Conservation (phyloP, 1,140 invertebrate species). For the Tribolium madens region DNA sequence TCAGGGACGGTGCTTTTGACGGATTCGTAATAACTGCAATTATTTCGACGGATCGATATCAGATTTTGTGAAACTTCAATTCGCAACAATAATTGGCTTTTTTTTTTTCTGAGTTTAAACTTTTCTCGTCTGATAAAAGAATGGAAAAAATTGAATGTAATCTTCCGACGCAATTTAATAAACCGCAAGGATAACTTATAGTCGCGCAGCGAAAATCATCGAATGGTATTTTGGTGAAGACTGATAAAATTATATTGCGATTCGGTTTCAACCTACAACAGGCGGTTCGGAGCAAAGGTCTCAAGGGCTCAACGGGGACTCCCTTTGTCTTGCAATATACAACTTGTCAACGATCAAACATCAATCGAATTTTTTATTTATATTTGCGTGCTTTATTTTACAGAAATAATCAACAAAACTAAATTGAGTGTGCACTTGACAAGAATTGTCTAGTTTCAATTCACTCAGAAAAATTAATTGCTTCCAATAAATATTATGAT, state of each 20-base stretch:
- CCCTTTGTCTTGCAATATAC: neutral
- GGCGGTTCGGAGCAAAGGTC: neutral
- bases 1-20: neutral
- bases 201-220: conserved; percentile 7
- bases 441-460: too few relatives aligned
- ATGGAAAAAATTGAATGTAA: conserved; percentile 25
- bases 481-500: too few relatives aligned
- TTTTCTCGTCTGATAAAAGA: conserved; percentile 16
- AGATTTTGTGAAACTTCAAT: too few relatives aligned
- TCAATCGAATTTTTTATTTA: neutral
- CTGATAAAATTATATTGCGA: conserved; percentile 25
- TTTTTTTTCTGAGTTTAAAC: neutral
- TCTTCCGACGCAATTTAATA: conserved; percentile 26
- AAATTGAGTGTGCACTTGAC: too few relatives aligned
- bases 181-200: neutral
- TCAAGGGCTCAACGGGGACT: neutral
- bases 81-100: conserved; percentile 23
- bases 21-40: neutral
- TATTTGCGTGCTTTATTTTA: neutral
- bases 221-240: neutral
- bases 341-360: neutral
- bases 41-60: neutral
- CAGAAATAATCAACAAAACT: too few relatives aligned
- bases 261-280: conserved; percentile 15
- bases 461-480: too few relatives aligned